These are phyloP conservation scores for Limnodromus scolopaceus DNA, from an alignment of 2,797 vertebrate species.

Conservation along the genomic window DNA sequence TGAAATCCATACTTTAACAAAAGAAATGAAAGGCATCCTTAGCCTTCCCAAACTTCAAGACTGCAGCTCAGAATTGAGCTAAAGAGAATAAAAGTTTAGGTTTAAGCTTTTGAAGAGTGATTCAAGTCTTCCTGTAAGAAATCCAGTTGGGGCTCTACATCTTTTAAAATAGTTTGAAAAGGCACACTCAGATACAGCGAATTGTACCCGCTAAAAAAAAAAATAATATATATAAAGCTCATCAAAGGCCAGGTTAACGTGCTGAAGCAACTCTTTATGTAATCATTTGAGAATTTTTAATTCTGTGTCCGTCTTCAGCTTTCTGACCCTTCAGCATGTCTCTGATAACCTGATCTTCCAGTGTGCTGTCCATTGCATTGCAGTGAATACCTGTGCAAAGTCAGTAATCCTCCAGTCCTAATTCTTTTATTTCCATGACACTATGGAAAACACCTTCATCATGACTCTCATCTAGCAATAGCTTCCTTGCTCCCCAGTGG, in stretches of 20 bases:
- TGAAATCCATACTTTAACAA: not conserved
- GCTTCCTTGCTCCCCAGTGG: not conserved
- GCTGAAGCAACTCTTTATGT: not conserved
- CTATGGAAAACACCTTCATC: not conserved
- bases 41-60: not conserved
- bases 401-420: not conserved
- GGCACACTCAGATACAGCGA: not conserved
- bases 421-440: not conserved
- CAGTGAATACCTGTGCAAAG: not conserved
- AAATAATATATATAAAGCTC: not conserved
- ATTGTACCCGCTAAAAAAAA: not conserved
- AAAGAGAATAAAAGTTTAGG: not conserved
- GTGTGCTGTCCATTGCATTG: not conserved
- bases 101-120: not conserved
- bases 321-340: not conserved
- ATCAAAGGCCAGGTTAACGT: not conserved
- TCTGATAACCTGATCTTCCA: not conserved
- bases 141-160: not conserved
- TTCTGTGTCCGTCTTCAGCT: rapidly evolving
- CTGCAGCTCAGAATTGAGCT: not conserved
- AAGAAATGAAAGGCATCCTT: not conserved
- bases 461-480: not conserved
- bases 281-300: not conserved
- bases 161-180: not conserved
- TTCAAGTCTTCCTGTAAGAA: not conserved